Evolutionary conservation across 2,888 invertebrate genomes (phyloP).

Genomic region (Drosophila macrospina): DNA sequence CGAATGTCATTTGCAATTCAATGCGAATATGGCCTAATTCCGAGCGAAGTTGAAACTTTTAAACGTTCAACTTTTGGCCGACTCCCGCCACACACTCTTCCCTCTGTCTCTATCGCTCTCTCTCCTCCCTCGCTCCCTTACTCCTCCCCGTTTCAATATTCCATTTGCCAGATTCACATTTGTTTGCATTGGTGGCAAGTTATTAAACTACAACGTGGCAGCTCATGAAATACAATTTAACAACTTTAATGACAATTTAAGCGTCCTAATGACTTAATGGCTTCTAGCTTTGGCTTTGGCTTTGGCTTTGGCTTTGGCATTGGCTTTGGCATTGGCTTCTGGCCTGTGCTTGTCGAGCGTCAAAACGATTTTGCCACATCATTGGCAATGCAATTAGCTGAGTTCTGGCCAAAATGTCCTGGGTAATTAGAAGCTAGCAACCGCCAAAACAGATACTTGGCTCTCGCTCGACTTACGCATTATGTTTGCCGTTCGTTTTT

Average conservation of each 20-base stretch:
- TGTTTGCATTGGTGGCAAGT: slow-evolving; percentile 20
- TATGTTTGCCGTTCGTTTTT: slow-evolving; percentile 11
- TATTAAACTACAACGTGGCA: slow-evolving; percentile 32
- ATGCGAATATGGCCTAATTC: slow-evolving; percentile 67
- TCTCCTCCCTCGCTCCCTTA: no score
- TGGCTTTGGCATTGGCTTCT: not conserved
- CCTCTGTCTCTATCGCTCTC: no score
- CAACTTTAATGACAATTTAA: slow-evolving; percentile 69
- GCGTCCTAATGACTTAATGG: slow-evolving; percentile 74
- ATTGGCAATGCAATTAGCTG: slow-evolving; percentile 76
- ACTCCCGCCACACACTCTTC: not conserved
- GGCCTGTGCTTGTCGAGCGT: slow-evolving; percentile 33
- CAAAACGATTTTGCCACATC: slow-evolving; percentile 75
- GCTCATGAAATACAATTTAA: slow-evolving; percentile 43
- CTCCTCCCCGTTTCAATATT: not conserved
- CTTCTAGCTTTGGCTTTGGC: slow-evolving; percentile 27
- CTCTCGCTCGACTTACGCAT: slow-evolving; percentile 22
- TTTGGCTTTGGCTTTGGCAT: slow-evolving; percentile 1
- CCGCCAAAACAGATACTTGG: slow-evolving; percentile 21
- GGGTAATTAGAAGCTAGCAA: slow-evolving; percentile 60
- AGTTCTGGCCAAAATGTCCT: slow-evolving; percentile 38
- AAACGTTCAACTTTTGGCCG: slow-evolving; percentile 16
- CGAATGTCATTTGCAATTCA: slow-evolving; percentile 73
- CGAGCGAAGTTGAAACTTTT: slow-evolving; percentile 27
- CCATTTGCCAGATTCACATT: slow-evolving; percentile 32